Evolutionary conservation across 2,797 vertebrate genomes (phyloP).

Genomic region (Tragelaphus oryx): DNA sequence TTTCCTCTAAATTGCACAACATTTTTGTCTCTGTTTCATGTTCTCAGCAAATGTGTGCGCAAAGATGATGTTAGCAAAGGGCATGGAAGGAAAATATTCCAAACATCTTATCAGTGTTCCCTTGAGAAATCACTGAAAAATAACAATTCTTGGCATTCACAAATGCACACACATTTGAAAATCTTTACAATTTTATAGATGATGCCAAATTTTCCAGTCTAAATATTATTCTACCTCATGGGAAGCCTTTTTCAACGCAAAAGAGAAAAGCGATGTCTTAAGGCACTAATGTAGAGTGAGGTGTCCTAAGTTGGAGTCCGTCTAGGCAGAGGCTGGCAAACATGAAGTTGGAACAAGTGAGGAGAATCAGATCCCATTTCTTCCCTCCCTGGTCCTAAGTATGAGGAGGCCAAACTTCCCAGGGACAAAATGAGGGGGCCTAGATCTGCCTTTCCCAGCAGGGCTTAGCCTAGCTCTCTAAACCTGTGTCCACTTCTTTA

Average conservation of each 20-base stretch:
- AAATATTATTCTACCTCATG: background rate
- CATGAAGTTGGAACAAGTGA: background rate
- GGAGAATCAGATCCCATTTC: background rate
- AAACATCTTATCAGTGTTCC: background rate
- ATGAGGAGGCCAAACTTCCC: background rate
- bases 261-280: background rate
- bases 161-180: background rate
- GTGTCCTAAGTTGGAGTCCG: background rate
- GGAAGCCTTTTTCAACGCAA: background rate
- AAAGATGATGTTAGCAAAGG: background rate
- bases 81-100: background rate
- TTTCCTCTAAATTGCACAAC: background rate
- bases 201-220: background rate
- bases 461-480: background rate
- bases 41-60: background rate
- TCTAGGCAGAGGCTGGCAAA: background rate
- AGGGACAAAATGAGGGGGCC: background rate
- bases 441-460: background rate
- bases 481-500: background rate
- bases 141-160: background rate
- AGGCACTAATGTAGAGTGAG: background rate
- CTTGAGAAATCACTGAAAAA: background rate
- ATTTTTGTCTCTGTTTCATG: background rate
- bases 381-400: background rate
- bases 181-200: background rate